Evolutionary conservation across 1,140 invertebrate genomes (phyloP).

Genomic region (Thrips palmi): DNA sequence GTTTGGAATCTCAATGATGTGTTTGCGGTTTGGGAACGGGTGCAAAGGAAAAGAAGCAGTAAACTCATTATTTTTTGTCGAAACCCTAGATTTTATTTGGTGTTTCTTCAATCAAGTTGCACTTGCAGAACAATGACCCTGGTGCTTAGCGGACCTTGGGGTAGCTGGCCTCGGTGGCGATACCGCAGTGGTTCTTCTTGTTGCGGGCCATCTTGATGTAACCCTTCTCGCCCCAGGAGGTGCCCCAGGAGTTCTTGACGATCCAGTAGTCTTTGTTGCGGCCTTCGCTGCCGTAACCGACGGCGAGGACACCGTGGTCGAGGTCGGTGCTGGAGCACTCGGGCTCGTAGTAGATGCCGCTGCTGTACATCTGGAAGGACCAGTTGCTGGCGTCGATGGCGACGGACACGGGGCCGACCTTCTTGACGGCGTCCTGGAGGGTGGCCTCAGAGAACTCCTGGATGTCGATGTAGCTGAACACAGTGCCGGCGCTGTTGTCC

Average conservation of each 20-base stretch:
- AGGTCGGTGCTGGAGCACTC: conserved; percentile 47
- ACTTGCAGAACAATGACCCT: too few species aligned
- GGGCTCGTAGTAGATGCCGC: conserved; percentile 45
- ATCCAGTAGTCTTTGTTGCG: conserved; percentile 59
- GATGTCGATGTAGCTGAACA: conserved; percentile 66
- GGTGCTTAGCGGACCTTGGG: conserved; percentile 24
- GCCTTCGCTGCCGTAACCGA: too few species aligned
- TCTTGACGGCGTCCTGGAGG: conserved; percentile 64
- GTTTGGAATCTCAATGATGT: too few species aligned
- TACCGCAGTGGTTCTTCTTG: conserved; percentile 33
- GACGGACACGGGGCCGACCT: conserved; percentile 67
- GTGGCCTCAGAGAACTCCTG: conserved; percentile 40
- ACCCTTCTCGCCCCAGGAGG: conserved; percentile 30
- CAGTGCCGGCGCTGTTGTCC: conserved; percentile 51
- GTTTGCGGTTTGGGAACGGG: too few species aligned
- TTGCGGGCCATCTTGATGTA: conserved; percentile 34
- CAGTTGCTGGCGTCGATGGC: conserved; percentile 68
- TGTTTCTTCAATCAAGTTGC: too few species aligned
- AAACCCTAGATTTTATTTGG: too few species aligned
- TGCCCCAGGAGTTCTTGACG: conserved; percentile 45
- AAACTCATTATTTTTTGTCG: too few species aligned
- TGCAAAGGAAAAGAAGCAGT: too few species aligned
- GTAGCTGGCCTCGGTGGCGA: conserved; percentile 27
- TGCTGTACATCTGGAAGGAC: conserved; percentile 40
- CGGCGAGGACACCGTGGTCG: too few species aligned